These are phyloP conservation scores for Lepidocyrtoides sp. DNA, from an alignment of 2,888 invertebrate species.

Conservation along the genomic window DNA sequence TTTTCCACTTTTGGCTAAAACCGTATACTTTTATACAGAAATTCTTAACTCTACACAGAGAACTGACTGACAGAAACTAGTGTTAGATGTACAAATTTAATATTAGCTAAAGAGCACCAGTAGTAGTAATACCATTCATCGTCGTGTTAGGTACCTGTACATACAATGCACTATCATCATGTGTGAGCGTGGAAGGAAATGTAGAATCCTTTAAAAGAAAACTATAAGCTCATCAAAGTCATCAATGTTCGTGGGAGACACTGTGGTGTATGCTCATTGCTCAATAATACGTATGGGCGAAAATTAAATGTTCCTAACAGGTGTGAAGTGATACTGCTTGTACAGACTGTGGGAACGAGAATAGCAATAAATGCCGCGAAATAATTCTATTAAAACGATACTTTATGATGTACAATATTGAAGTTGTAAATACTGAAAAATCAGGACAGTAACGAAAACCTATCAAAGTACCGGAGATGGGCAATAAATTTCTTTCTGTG, in stretches of 20 bases:
- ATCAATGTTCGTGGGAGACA: not conserved
- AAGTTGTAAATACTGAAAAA: not conserved
- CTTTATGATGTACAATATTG: not conserved
- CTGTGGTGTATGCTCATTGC: not conserved
- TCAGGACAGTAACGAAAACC: slow-evolving; percentile 9
- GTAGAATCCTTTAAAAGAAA: not conserved
- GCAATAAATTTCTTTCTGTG: slow-evolving; percentile 60
- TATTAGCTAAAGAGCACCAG: not conserved
- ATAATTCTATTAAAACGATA: slow-evolving; percentile 52
- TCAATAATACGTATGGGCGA: not conserved
- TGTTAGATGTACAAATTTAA: slow-evolving; percentile 6
- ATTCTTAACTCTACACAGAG: not conserved
- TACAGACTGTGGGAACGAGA: slow-evolving; percentile 59
- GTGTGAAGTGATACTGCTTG: not conserved
- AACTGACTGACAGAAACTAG: slow-evolving; percentile 31
- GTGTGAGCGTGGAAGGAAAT: not conserved
- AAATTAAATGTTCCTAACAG: slow-evolving; percentile 32
- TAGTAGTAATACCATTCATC: not conserved
- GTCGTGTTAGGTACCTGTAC: slow-evolving; percentile 1
- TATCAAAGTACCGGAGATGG: slow-evolving; percentile 49
- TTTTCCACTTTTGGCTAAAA: slow-evolving; percentile 61
- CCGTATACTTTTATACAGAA: not conserved
- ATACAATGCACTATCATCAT: not conserved
- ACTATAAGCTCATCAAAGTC: too few relatives aligned
- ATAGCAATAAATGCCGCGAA: slow-evolving; percentile 66